Evolutionary conservation across 2,888 invertebrate genomes (phyloP).

Genomic region (Dermolepida albohirtum): DNA sequence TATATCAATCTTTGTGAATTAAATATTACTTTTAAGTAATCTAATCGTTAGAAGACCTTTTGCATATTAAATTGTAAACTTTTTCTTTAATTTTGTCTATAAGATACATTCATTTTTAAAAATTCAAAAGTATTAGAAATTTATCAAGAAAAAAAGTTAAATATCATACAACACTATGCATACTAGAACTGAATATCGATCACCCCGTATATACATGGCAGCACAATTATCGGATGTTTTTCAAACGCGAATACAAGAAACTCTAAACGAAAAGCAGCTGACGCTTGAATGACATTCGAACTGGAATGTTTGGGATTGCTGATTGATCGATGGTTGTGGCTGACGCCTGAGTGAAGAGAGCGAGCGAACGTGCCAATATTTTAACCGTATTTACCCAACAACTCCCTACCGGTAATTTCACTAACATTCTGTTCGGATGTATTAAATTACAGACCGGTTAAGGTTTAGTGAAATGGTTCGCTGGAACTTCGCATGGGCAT

Average conservation of each 20-base stretch:
- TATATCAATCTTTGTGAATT: too few relatives aligned
- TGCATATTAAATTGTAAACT: too few relatives aligned
- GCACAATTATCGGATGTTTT: conserved; percentile 53
- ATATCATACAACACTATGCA: too few relatives aligned
- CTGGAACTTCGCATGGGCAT: too few relatives aligned
- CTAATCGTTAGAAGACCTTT: too few relatives aligned
- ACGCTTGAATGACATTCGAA: conserved; percentile 58
- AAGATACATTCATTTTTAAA: too few relatives aligned
- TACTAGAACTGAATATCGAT: background rate
- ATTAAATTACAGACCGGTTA: conserved; percentile 33
- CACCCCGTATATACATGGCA: conserved; percentile 12
- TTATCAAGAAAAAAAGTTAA: too few relatives aligned
- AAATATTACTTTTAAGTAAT: too few relatives aligned
- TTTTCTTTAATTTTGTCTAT: too few relatives aligned
- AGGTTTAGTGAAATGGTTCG: too few relatives aligned
- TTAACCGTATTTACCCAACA: conserved; percentile 44
- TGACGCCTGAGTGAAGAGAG: conserved; percentile 46
- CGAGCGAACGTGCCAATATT: conserved; percentile 48
- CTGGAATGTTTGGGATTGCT: conserved; percentile 59
- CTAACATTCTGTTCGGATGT: conserved; percentile 28
- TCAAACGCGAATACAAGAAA: conserved; percentile 55
- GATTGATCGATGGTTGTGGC: conserved; percentile 60
- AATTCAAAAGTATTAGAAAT: too few relatives aligned
- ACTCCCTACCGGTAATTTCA: conserved; percentile 38
- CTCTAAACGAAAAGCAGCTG: conserved; percentile 55